Evolutionary conservation across 1,140 invertebrate species (phyloP), one percentile per base, ranked within the genome.

Genomic region (Xylocopa sonorina): DNA sequence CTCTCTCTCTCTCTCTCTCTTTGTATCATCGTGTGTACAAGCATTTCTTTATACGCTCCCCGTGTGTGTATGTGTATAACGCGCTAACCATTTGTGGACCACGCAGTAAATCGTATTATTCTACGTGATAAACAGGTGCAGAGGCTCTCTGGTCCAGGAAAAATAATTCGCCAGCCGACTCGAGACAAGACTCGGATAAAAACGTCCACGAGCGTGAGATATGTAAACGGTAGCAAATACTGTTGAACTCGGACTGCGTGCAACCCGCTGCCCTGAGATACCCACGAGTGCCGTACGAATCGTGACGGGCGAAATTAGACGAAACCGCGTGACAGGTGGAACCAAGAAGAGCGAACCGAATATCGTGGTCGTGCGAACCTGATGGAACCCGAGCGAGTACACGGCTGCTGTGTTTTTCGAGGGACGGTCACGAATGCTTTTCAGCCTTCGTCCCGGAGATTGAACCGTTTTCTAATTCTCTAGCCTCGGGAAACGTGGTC

Each of bases 251-350:
- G 32, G 58, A 38, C 41, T 18, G 34, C 50, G 68, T 18, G 46
- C 62, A 63, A 58, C 48, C 48, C 71, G 38, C 41, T 29, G 66
- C 55, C 32, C 27, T 67, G 55, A 43, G 66, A 57, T 48, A 63
- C 51, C 64, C 21, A 21, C n/a, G 10, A 5, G 6, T 57, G 64
- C 48, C 51, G 2, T n/a, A 46, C 68, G 58, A 73, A 77, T 80
- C 63, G 55, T 55, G 69, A 71, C 74, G 75, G 69, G 63, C 53
- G 72, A 85, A 85, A 81, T 84, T 85, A 69, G 79, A 75, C 57
- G 69, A 78, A 85, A 84, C 71, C 71, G 84, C 74, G 83, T 84
- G 84, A 86, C 84, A 86, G 83, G 84, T 85, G 83, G 83, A 86
- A 84, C 41, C 29, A 27, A 43, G 18, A 77, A 53, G n/a, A n/a